Base-by-base conservation (phyloP, 2,888 invertebrate genomes). In the Dicyrtoma fusca region DNA sequence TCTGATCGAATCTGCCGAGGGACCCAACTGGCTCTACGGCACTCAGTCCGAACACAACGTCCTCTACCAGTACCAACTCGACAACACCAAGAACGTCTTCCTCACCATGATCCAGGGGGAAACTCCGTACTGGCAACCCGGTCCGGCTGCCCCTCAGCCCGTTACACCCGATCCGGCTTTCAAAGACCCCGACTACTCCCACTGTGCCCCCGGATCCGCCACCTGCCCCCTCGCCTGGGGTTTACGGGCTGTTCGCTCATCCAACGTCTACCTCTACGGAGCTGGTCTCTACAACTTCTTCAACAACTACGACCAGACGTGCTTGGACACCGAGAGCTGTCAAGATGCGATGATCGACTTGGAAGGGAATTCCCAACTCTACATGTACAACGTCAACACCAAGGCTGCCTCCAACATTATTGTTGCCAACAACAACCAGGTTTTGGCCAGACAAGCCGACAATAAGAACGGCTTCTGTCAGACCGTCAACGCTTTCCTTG, bases 221-320 rank as follows among this genome's bases (percentile, higher is more conserved):
- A 62, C 59, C 6, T 78, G 78, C 45, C 59, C 74, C 45, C 59
- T 78, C 72, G 69, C 74, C n/a, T 78, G 74, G 69, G 51, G 74
- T n/a, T 51, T 77, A 17, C 70, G 71, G 13, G 71, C 74, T 14
- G 57, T 71, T 47, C 6, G 19, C 1, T 76, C 70, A 14, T 45
- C 73, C 51, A 76, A 78, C 57, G 55, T 78, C 23, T 78, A 78
- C 71, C 21, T 77, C 8, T 79, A 79, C 23, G 79, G 79, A n/a
- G 77, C 76, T 55, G 79, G 79, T 19, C 68, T 79, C 72, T 79
- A 79, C 76, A 79, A 79, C 53, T 79, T 79, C 70, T 79, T 79
- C 74, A 72, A 66, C 71, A 69, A 78, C 47, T 79, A 79, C 25
- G 77, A 79, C 44, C 77, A 77, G 57, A 77, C 77, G 13, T 79